A percentile compares a stretch with the other conserved stretches of the same genome.
Evolutionary conservation across 2,797 vertebrate genomes (phyloP).

Genomic region (Basileuterus tristriatus): DNA sequence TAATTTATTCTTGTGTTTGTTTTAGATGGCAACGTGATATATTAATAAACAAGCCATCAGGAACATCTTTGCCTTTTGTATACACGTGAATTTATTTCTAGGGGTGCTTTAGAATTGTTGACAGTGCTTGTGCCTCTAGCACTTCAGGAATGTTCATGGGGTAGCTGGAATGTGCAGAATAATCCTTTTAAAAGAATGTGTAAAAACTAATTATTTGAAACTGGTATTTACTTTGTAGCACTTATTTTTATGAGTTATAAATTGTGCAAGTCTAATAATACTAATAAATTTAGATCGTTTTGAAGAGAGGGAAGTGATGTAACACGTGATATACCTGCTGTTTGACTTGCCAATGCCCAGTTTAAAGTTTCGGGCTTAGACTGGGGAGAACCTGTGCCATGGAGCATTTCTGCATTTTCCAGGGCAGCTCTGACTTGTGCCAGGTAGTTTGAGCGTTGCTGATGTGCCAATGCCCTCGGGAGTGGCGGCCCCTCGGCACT

Average conservation of each 20-base stretch:
- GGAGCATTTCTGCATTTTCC: neutral
- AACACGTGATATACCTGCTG: accelerated
- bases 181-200: neutral
- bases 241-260: neutral
- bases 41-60: neutral
- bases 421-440: accelerated
- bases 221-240: neutral
- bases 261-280: neutral
- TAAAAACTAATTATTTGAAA: neutral
- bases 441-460: neutral
- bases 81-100: neutral
- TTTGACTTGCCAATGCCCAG: neutral
- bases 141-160: neutral
- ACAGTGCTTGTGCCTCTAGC: neutral
- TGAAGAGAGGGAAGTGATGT: neutral
- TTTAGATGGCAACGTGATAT: neutral
- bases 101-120: neutral
- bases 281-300: neutral
- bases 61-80: neutral
- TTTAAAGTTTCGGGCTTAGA: neutral
- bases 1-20: neutral
- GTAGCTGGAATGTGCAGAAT: neutral
- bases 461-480: neutral
- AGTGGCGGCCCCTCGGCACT: neutral
- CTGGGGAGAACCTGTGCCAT: neutral